These are phyloP conservation scores for Lysandra coridon DNA, from an alignment of 2,888 invertebrate genomes.

Conservation along the genomic window DNA sequence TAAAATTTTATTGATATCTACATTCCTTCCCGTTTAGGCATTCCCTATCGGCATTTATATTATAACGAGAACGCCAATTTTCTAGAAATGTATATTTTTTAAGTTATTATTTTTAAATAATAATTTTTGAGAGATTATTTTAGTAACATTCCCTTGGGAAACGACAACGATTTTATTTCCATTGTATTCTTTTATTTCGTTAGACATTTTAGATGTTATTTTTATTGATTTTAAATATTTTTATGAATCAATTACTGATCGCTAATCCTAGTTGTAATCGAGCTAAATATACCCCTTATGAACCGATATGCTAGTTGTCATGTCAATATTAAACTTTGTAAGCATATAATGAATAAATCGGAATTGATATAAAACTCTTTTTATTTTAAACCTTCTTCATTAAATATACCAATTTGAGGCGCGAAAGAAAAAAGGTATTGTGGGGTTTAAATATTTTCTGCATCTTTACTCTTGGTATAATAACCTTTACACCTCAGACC, in stretches of 20 bases:
- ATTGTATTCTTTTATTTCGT: conserved; percentile 75
- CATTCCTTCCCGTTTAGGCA: conserved; percentile 33
- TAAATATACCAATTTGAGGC: not conserved
- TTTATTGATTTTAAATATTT: conserved; percentile 45
- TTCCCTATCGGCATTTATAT: conserved; percentile 57
- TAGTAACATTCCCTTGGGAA: conserved; percentile 60
- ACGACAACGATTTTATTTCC: conserved; percentile 73
- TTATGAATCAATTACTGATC: conserved; percentile 42
- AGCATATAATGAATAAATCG: conserved; percentile 68
- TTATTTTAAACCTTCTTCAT: conserved; percentile 39
- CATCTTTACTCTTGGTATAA: not conserved
- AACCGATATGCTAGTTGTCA: conserved; percentile 61
- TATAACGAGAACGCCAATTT: conserved; percentile 44
- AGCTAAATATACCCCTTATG: conserved; percentile 45
- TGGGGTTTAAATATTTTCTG: not conserved
- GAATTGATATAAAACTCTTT: conserved; percentile 64
- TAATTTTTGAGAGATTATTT: conserved; percentile 61
- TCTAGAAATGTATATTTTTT: conserved; percentile 59
- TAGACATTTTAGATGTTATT: conserved; percentile 58
- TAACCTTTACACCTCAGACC: not conserved
- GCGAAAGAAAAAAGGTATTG: not conserved
- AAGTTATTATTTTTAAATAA: conserved; percentile 63
- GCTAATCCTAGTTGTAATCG: conserved; percentile 38
- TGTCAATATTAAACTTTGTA: conserved; percentile 61
- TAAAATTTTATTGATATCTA: conserved; percentile 11